Evolutionary conservation across 2,113 vertebrate species (phyloP).

Genomic region (Rhinopithecus roxellana): DNA sequence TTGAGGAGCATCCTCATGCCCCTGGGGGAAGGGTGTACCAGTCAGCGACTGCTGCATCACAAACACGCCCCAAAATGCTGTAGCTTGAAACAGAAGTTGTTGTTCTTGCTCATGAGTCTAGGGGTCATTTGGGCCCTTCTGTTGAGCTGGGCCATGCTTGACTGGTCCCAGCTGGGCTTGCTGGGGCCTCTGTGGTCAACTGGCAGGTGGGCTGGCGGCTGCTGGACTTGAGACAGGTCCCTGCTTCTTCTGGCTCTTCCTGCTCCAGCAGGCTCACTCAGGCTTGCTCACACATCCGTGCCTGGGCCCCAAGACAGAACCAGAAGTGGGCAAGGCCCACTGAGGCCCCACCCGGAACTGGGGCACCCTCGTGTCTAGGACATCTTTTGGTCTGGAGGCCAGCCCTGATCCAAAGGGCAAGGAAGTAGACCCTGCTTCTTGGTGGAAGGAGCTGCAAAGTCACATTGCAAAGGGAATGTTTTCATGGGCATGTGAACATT

Average conservation of each 20-base stretch:
- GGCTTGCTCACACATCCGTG: background rate
- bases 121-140: background rate
- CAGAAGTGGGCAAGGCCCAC: background rate
- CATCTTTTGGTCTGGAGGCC: background rate
- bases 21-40: background rate
- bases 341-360: background rate
- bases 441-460: background rate
- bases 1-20: rapidly evolving
- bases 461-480: background rate
- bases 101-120: background rate
- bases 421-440: background rate
- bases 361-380: rapidly evolving
- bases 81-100: background rate
- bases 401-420: background rate
- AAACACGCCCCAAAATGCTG: background rate
- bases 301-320: background rate
- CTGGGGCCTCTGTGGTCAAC: background rate
- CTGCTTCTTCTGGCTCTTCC: background rate
- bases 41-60: background rate
- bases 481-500: rapidly evolving
- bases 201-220: background rate
- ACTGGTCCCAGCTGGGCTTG: background rate
- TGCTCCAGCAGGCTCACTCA: background rate
- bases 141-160: background rate
- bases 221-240: background rate